Evolutionary conservation across 37 sponge, comb jelly and placozoan genomes (phyloP).

Genomic region (Beroe forskalii): DNA sequence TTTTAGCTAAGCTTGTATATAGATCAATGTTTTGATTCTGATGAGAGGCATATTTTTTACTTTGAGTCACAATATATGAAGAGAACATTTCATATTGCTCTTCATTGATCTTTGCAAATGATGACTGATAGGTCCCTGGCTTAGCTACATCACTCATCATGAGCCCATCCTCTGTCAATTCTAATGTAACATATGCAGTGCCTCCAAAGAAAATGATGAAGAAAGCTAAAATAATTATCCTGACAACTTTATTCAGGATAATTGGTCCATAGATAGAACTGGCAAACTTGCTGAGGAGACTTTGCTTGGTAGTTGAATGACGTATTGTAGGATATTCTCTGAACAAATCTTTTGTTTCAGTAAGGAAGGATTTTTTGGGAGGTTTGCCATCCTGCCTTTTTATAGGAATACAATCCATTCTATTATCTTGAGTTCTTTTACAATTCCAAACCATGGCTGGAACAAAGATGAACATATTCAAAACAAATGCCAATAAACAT

Average conservation of each 20-base stretch:
- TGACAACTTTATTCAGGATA: slow-evolving; percentile 38
- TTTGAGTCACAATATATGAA: slow-evolving; percentile 48
- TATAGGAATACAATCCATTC: slow-evolving; percentile 48
- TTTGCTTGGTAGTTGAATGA: slow-evolving; percentile 49
- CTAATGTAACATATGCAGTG: slow-evolving; percentile 25
- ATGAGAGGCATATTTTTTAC: slow-evolving; percentile 25
- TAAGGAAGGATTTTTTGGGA: slow-evolving; percentile 46
- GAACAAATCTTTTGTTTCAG: slow-evolving; percentile 51
- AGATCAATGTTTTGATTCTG: slow-evolving; percentile 33
- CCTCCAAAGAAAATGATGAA: neutral
- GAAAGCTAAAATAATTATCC: neutral
- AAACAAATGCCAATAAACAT: neutral
- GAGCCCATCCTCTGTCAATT: slow-evolving; percentile 32
- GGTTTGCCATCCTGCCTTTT: slow-evolving; percentile 62
- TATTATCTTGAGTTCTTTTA: slow-evolving; percentile 55
- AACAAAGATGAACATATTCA: neutral
- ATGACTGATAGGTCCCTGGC: slow-evolving; percentile 56
- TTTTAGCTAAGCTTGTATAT: slow-evolving; percentile 1
- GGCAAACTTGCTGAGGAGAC: slow-evolving; percentile 47
- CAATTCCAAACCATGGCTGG: slow-evolving; percentile 61
- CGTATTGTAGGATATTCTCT: slow-evolving; percentile 34
- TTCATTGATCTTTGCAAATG: slow-evolving; percentile 62
- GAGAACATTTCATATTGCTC: slow-evolving; percentile 56
- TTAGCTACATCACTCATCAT: slow-evolving; percentile 65
- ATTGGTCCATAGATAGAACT: slow-evolving; percentile 37